These are phyloP conservation scores for Pristionchus arcanus DNA, from an alignment of 2,888 invertebrate genomes.

Conservation along the genomic window DNA sequence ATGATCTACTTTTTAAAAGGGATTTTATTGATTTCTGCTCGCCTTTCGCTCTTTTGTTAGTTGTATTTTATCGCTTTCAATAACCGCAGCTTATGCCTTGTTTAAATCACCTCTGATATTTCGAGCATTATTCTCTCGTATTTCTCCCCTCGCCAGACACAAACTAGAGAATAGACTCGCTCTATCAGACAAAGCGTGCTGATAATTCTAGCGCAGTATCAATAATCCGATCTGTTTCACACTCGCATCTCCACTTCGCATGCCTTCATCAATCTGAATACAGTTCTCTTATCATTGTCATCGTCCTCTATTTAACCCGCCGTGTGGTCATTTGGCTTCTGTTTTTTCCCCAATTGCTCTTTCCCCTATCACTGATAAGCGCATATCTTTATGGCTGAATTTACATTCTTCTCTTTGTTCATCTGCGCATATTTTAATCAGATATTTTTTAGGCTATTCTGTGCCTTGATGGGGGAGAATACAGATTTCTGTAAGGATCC, in stretches of 20 bases:
- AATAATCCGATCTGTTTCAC: conserved; percentile 37
- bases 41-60: too few relatives aligned
- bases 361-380: background rate
- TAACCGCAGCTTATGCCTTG: background rate
- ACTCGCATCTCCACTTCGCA: conserved; percentile 23
- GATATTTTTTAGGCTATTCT: background rate
- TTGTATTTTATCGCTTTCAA: background rate
- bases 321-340: background rate
- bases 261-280: background rate
- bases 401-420: background rate
- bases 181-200: conserved; percentile 37
- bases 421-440: background rate
- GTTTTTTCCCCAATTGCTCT: background rate
- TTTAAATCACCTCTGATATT: background rate
- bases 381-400: background rate
- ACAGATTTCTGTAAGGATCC: conserved; percentile 40
- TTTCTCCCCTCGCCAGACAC: background rate
- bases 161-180: conserved; percentile 12
- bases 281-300: conserved; percentile 33
- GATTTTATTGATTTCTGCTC: too few relatives aligned
- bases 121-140: background rate
- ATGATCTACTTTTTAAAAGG: too few relatives aligned
- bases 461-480: conserved; percentile 28
- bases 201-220: conserved; percentile 36
- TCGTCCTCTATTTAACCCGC: conserved; percentile 3